phyloP scores from a whole-genome alignment of 2,113 vertebrate species.

The Rousettus leschenaultii region DNA sequence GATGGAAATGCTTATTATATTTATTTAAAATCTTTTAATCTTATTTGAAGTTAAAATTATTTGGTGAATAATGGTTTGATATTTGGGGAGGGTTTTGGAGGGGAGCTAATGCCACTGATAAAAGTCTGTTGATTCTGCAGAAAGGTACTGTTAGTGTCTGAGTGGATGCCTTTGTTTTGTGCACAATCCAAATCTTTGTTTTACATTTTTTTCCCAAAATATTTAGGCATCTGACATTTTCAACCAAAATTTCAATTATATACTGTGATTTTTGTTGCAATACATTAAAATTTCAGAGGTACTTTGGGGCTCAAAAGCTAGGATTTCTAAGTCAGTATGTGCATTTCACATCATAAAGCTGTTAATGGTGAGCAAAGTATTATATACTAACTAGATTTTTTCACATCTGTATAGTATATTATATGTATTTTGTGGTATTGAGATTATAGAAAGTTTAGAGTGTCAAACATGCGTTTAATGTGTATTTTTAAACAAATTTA shows the following conservation, averaged over 20 bases:
- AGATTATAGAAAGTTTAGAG: slow-evolving; percentile 95
- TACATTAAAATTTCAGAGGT: slow-evolving; percentile 93
- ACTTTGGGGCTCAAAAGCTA: slow-evolving; percentile 91
- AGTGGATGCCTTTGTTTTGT: slow-evolving; percentile 83
- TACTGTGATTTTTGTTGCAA: slow-evolving; percentile 89
- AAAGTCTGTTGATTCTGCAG: slow-evolving; percentile 78
- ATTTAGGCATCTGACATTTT: slow-evolving; percentile 84
- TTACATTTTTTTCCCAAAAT: slow-evolving; percentile 81
- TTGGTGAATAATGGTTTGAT: slow-evolving; percentile 82
- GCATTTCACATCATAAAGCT: slow-evolving; percentile 88
- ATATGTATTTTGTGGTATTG: slow-evolving; percentile 99
- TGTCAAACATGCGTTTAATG: slow-evolving; percentile 91
- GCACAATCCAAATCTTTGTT: slow-evolving; percentile 79
- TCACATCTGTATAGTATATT: slow-evolving; percentile 99
- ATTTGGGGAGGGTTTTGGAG: slow-evolving; percentile 74
- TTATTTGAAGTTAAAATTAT: slow-evolving; percentile 87
- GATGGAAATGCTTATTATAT: slow-evolving; percentile 89
- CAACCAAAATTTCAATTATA: slow-evolving; percentile 85
- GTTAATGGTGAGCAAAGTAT: slow-evolving; percentile 99
- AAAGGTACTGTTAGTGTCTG: slow-evolving; percentile 82
- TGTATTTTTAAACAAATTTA: slow-evolving; percentile 93
- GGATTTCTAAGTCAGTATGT: slow-evolving; percentile 88
- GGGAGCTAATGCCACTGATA: slow-evolving; percentile 67
- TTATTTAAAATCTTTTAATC: slow-evolving; percentile 88
- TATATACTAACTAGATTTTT: slow-evolving; percentile 96